Evolutionary conservation across 2,888 invertebrate species (phyloP), one percentile per base, ranked within the genome.

Genomic region (Lepidocyrtoides sp.): DNA sequence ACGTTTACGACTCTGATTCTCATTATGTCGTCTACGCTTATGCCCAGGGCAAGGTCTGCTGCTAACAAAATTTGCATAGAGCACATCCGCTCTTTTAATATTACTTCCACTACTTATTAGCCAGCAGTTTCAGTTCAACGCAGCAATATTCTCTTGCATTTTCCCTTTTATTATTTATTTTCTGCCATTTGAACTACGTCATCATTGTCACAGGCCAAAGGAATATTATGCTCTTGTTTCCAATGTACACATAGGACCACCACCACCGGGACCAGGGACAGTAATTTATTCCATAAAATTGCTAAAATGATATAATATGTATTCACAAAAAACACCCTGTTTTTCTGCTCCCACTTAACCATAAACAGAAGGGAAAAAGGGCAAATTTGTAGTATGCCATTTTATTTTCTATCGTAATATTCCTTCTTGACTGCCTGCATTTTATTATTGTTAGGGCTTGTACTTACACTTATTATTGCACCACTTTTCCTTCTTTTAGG

Each of bases 281-380:
- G 41, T 41, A 60, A 60, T 60, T 60, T 60, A 60, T 60, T 60
- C 60, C 60, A 60, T 60, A 60, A 60, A 60, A 60, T 23, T 60
- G 26, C 20, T 60, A 26, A 60, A 60, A 60, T 60, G n/a, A 12
- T 26, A 5, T 60, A 60, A 4, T 10, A 51, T 17, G 5, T 23
- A 60, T 60, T 12, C 14, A n/a, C 4, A 23, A 60, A 60, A 20
- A 7, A 60, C 60, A 60, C 5, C 2, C 23, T 20, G 60, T 26
- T 60, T 60, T 60, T 26, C 41, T 41, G 41, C 3, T 2, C 5
- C 60, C 60, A 60, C 10, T 60, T 60, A 8, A 8, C 44, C 17
- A 51, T 51, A 17, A 51, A 51, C 2, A 60, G 60, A 10, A 26
- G 12, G 17, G 20, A 54, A 54, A 54, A 54, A 17, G 20, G 54